Base-by-base conservation (phyloP, 2,888 invertebrate species). In the Pseudoips prasinana region DNA sequence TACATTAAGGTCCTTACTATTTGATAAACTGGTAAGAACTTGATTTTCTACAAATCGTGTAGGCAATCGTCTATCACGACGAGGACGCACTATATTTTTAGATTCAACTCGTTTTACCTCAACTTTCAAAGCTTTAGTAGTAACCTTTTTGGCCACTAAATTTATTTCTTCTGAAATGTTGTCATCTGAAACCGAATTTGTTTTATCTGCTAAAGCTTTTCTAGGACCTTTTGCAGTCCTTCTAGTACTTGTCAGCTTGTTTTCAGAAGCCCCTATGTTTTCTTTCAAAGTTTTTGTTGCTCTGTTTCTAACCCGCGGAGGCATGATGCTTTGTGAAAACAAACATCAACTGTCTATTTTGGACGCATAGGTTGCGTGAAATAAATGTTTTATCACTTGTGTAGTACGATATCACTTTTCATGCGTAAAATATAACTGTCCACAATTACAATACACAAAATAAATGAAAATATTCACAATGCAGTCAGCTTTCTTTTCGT, bases 181-280 rank as follows among this genome's bases (percentile, higher is more conserved):
- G 29, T 84, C 82, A 51, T 85, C 86, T 1, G 85, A 85, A 7
- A 81, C 74, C 0, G 86, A 85, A 45, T 85, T 86, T 0, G 85
- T 86, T 69, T 83, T 85, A 43, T 86, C 85, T 1, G 75, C 72
- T 45, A 86, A 62, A 29, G 73, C 74, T 55, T 74, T 81, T 36
- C 83, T 60, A 7, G 55, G 40, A 1, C 54, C 35, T 43, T 73
- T 79, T 1, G 47, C 32, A 7, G 36, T 38, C 44, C 65, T 74
- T 23, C 31, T 46, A 27, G 33, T 10, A 24, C 29, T 17, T 51
- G 66, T 75, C 5, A 31, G n/a, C 19, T 63, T 73, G 40, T 61
- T 69, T 29, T 41, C 45, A 7, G 42, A 41, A 7, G 48, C 52
- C 28, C 56, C 56, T 35, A 67, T 49, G 42, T 81, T 85, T 70